These are phyloP conservation scores for Poeciliopsis gracilis DNA, from an alignment of 2,797 vertebrate genomes.

Conservation along the genomic window DNA sequence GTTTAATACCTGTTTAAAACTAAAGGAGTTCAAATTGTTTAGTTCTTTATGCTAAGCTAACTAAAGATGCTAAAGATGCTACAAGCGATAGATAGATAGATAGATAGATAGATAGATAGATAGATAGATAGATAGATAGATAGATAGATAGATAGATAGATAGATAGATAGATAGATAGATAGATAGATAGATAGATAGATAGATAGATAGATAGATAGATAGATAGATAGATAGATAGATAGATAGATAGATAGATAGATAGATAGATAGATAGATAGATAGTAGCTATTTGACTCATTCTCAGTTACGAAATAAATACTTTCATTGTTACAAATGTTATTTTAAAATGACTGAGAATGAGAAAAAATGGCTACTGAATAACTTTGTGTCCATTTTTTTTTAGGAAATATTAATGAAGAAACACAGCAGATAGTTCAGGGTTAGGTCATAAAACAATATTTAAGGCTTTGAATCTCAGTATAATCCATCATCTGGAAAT, in stretches of 20 bases:
- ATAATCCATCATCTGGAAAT: background rate
- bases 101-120: too few relatives aligned
- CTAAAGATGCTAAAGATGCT: background rate
- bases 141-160: too few relatives aligned
- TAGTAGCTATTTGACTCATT: background rate
- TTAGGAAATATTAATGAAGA: background rate
- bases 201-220: too few relatives aligned
- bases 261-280: background rate
- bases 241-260: too few relatives aligned
- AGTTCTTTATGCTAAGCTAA: background rate
- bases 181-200: background rate
- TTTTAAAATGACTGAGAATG: background rate
- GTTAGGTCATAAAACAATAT: background rate
- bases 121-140: too few relatives aligned
- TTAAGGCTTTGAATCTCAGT: background rate
- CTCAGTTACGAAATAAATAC: background rate
- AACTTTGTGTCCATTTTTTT: background rate
- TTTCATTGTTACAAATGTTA: background rate
- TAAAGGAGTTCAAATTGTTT: background rate
- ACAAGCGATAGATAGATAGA: background rate
- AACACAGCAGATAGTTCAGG: background rate
- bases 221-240: too few relatives aligned
- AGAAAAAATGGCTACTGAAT: background rate
- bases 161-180: too few relatives aligned
- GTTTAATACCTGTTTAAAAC: background rate